phyloP scores from a whole-genome alignment of 1,140 invertebrate genomes.

The Heterodera carotae region DNA sequence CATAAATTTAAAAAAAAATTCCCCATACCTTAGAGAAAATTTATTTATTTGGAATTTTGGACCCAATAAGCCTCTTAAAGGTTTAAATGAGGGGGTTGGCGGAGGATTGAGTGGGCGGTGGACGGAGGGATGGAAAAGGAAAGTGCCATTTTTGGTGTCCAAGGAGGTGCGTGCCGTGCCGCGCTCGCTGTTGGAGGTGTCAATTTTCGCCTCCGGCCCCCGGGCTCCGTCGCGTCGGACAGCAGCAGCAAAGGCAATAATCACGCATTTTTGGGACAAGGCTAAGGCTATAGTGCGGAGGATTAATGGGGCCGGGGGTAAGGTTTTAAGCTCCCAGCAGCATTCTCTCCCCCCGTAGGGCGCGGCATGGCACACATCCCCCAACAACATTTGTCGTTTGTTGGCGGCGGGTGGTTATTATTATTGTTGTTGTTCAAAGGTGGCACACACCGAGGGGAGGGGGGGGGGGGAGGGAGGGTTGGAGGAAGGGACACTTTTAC shows the following conservation, averaged over 20 bases:
- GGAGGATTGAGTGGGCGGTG: background rate
- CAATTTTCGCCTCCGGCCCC: constrained; percentile 11
- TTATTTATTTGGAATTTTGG: background rate
- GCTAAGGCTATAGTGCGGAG: too few species aligned
- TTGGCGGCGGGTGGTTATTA: background rate
- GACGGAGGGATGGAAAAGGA: background rate
- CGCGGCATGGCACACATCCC: background rate
- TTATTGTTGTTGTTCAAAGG: background rate
- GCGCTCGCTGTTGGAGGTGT: constrained; percentile 12
- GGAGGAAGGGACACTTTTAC: too few species aligned
- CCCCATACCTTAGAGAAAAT: background rate
- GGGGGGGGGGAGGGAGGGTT: too few species aligned
- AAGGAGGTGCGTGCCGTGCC: background rate
- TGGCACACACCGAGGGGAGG: background rate
- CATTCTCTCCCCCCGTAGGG: too few species aligned
- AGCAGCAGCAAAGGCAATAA: background rate
- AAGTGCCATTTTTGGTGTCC: background rate
- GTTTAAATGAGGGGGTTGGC: background rate
- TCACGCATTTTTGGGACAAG: background rate
- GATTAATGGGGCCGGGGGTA: background rate
- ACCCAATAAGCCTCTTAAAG: background rate
- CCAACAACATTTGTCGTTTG: background rate
- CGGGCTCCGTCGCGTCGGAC: too few species aligned
- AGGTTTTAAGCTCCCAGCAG: background rate
- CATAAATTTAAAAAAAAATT: background rate